A percentile compares a stretch with the other conserved stretches of the same genome.
These are phyloP conservation scores for Stichopus horrens DNA, from an alignment of 53 echinoderm and acorn worm species.

Conservation along the genomic window DNA sequence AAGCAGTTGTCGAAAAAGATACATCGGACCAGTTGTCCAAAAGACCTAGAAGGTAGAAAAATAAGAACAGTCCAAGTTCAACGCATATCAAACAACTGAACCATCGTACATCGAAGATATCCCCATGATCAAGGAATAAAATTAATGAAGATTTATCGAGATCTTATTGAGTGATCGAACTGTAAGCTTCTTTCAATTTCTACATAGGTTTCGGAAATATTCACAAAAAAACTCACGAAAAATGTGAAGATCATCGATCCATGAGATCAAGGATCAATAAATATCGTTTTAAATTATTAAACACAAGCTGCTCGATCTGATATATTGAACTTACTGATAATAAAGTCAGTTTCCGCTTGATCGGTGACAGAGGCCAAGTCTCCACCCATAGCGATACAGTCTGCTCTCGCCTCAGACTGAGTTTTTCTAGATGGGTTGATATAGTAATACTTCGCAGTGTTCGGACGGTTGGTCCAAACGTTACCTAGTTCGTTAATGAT, in stretches of 20 bases:
- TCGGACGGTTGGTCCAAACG: neutral
- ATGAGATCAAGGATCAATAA: too few species aligned
- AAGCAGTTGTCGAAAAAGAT: neutral
- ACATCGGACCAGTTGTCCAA: neutral
- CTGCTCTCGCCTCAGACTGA: neutral
- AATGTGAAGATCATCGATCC: too few species aligned
- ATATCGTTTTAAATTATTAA: too few species aligned
- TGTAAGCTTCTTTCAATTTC: too few species aligned
- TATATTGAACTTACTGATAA: neutral
- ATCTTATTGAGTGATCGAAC: too few species aligned
- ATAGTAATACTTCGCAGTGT: constrained; percentile 4
- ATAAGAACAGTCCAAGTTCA: neutral
- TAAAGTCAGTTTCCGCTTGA: neutral
- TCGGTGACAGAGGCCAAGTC: constrained; percentile 17
- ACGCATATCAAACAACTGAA: too few species aligned
- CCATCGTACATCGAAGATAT: too few species aligned
- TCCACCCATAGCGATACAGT: constrained; percentile 18
- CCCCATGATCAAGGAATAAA: too few species aligned
- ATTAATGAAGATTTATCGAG: too few species aligned
- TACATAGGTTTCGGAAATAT: too few species aligned
- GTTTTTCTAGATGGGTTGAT: neutral
- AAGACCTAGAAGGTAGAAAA: neutral
- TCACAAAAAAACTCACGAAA: too few species aligned
- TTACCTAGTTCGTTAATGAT: neutral
- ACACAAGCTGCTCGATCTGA: too few species aligned